A percentile compares a stretch with the other conserved stretches of the same genome.
Evolutionary conservation across 2,888 invertebrate species (phyloP).

Genomic region (Xestia c-nigrum): DNA sequence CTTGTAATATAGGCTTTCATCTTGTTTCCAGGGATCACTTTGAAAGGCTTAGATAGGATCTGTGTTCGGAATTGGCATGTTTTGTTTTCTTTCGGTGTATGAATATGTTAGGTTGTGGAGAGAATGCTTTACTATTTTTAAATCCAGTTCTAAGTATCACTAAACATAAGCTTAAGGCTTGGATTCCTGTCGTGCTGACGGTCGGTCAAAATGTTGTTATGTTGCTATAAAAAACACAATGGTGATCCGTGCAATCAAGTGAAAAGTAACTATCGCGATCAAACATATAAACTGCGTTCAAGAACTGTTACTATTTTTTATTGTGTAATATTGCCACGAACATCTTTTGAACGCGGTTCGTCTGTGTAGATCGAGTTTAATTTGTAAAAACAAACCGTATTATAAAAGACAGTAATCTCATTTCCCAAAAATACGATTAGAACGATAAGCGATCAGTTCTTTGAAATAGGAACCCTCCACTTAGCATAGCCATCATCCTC

Average conservation of each 20-base stretch:
- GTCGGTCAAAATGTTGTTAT: too few species aligned
- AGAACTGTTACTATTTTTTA: background rate
- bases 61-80: conserved; percentile 4
- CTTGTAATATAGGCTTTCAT: conserved; percentile 46
- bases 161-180: background rate
- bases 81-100: conserved; percentile 17
- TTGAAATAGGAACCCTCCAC: conserved; percentile 26
- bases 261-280: too few species aligned
- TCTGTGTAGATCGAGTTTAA: background rate
- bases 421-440: background rate
- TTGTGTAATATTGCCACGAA: background rate
- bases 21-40: conserved; percentile 39
- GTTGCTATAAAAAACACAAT: too few species aligned
- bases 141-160: background rate
- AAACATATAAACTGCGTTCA: background rate
- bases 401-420: background rate
- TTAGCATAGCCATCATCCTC: conserved; percentile 23
- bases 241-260: too few species aligned
- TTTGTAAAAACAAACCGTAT: background rate
- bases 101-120: background rate
- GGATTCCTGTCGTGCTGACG: too few species aligned
- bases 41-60: conserved; percentile 31
- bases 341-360: background rate
- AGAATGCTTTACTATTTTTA: background rate
- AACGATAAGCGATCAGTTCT: conserved; percentile 3